A percentile compares a stretch with the other conserved stretches of the same genome.
Evolutionary conservation across 2,113 vertebrate species (phyloP).

Genomic region (Neotragus pygmaeus): DNA sequence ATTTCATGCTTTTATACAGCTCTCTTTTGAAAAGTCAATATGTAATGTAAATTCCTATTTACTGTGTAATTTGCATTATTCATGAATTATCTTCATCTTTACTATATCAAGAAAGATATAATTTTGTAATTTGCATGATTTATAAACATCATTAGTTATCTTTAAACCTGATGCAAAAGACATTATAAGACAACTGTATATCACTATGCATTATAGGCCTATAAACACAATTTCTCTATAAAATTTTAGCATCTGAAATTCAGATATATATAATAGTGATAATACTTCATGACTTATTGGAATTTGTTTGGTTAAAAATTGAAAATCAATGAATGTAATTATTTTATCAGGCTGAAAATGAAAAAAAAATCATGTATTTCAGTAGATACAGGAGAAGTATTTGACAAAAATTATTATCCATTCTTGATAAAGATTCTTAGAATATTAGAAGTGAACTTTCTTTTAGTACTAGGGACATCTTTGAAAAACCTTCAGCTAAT

Average conservation of each 20-base stretch:
- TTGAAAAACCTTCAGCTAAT: background rate
- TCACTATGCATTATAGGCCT: background rate
- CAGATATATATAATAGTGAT: background rate
- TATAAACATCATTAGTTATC: background rate
- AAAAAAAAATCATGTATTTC: background rate
- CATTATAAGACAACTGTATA: background rate
- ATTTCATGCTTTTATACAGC: slow-evolving; percentile 4
- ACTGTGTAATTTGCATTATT: background rate
- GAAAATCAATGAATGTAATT: background rate
- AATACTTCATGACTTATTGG: background rate
- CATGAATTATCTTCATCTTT: background rate
- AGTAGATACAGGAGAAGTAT: background rate
- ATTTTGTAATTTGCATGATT: background rate
- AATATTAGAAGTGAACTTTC: background rate
- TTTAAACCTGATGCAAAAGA: background rate
- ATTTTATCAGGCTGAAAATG: background rate
- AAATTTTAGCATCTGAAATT: background rate
- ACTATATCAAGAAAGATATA: background rate
- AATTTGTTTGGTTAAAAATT: background rate
- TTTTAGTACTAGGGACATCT: background rate
- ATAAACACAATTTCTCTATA: background rate
- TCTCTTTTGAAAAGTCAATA: background rate
- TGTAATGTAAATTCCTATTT: slow-evolving; percentile 21
- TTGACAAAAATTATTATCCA: background rate
- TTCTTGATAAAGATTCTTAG: background rate